Percentiles rank a stretch among this genome's conserved stretches.
phyloP scores from a whole-genome alignment of 2,113 vertebrate genomes.

The Pontoporia blainvillei region DNA sequence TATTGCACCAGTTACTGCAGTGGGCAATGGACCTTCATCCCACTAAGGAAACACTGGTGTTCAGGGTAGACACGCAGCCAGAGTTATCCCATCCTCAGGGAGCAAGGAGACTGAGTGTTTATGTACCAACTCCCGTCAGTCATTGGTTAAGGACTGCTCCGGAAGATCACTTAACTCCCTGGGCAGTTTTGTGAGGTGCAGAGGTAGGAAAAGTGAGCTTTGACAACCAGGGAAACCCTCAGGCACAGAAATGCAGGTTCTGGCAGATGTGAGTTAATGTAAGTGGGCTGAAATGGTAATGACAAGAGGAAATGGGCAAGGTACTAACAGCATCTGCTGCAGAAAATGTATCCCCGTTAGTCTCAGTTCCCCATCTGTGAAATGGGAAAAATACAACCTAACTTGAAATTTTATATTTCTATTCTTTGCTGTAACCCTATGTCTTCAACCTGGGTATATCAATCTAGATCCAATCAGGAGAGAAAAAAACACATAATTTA shows the following conservation, averaged over 20 bases:
- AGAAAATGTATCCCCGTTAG: not conserved
- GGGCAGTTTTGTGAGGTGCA: not conserved
- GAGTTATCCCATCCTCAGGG: not conserved
- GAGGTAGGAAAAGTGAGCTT: not conserved
- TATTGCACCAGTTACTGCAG: not conserved
- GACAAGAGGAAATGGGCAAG: too few species aligned
- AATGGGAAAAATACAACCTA: not conserved
- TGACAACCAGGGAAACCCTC: not conserved
- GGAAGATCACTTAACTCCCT: not conserved
- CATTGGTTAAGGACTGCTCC: not conserved
- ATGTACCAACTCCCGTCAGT: not conserved
- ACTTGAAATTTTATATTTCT: not conserved
- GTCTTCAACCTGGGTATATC: not conserved
- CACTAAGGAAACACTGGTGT: not conserved
- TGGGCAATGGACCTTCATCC: not conserved
- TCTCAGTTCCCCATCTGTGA: not conserved
- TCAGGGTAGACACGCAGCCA: not conserved
- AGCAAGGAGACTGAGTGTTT: not conserved
- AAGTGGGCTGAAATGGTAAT: not conserved
- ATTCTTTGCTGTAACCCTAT: not conserved
- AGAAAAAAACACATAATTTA: not conserved
- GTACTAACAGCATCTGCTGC: not conserved
- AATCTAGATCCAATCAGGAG: not conserved
- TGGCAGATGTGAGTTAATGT: not conserved
- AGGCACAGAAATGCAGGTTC: not conserved